Evolutionary conservation across 2,113 vertebrate species (phyloP).

Genomic region (Pteronura brasiliensis): DNA sequence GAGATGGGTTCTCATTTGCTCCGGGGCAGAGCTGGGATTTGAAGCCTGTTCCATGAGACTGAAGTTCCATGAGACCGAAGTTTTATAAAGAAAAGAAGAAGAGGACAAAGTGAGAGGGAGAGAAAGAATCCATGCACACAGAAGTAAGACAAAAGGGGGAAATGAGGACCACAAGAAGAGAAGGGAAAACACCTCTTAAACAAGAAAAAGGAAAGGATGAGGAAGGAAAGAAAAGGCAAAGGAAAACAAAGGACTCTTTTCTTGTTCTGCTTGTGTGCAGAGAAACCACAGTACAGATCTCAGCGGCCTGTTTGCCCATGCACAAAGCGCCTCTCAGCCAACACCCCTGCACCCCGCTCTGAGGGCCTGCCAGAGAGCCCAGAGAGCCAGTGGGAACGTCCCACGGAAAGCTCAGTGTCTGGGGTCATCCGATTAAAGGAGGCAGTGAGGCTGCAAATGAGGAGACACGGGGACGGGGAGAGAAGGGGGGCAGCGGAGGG

Average conservation of each 20-base stretch:
- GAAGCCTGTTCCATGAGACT: too few relatives aligned
- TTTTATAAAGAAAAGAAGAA: not conserved
- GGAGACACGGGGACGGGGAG: not conserved
- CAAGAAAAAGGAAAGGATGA: not conserved
- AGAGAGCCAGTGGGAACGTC: constrained; percentile 18
- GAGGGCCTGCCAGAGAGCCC: constrained; percentile 61
- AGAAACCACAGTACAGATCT: constrained; percentile 78
- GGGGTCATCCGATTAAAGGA: constrained; percentile 83
- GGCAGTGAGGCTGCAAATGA: constrained; percentile 61
- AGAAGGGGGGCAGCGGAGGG: not conserved
- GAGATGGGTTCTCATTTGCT: accelerated
- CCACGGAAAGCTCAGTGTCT: constrained; percentile 80
- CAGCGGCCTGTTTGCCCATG: not conserved
- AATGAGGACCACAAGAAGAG: not conserved
- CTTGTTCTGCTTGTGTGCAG: constrained; percentile 64
- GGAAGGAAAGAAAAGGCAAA: constrained; percentile 2
- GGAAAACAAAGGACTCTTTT: constrained; percentile 48
- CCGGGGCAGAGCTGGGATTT: not conserved
- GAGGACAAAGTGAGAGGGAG: not conserved
- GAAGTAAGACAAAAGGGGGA: too few relatives aligned
- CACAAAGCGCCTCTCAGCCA: constrained; percentile 81
- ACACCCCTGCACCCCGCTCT: constrained; percentile 56
- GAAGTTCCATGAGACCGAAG: not conserved
- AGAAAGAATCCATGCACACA: not conserved
- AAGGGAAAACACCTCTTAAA: not conserved